Evolutionary conservation across 2,888 invertebrate species (phyloP).

Genomic region (Villa cingulata): DNA sequence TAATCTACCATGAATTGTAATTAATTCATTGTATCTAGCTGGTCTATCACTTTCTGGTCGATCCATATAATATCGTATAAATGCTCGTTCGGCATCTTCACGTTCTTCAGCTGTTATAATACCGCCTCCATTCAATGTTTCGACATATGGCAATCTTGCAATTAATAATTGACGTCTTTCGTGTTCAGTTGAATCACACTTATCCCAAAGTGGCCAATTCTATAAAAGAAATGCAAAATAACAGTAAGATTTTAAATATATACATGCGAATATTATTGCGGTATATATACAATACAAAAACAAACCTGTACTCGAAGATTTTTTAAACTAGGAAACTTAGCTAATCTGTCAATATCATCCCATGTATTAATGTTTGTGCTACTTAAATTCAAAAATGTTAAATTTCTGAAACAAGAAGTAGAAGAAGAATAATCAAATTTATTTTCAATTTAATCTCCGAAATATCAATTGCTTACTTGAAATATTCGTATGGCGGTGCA

Average conservation of each 20-base stretch:
- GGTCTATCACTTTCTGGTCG: slow-evolving; percentile 72
- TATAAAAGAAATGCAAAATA: slow-evolving; percentile 10
- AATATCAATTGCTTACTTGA: slow-evolving; percentile 34
- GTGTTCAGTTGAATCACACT: slow-evolving; percentile 74
- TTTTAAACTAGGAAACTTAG: slow-evolving; percentile 66
- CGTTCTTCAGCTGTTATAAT: slow-evolving; percentile 70
- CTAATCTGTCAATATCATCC: slow-evolving; percentile 79
- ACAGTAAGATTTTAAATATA: too few relatives aligned
- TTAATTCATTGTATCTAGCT: slow-evolving; percentile 60
- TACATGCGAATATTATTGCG: too few relatives aligned
- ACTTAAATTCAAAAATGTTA: slow-evolving; percentile 72
- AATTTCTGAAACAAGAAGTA: slow-evolving; percentile 28
- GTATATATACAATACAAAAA: too few relatives aligned
- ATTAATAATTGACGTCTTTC: slow-evolving; percentile 76
- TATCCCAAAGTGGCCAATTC: slow-evolving; percentile 59
- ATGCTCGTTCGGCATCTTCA: slow-evolving; percentile 85
- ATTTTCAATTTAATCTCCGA: neutral
- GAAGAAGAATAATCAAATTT: neutral
- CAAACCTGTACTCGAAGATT: slow-evolving; percentile 69
- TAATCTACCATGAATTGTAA: slow-evolving; percentile 73
- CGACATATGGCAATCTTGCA: slow-evolving; percentile 73
- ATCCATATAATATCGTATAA: slow-evolving; percentile 84
- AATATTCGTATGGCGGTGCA: slow-evolving; percentile 48
- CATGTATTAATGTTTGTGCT: slow-evolving; percentile 70
- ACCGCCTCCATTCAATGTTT: slow-evolving; percentile 79